Evolutionary conservation across 53 echinoderm and acorn worm species (phyloP).

Genomic region (Hippasteria phrygiana): DNA sequence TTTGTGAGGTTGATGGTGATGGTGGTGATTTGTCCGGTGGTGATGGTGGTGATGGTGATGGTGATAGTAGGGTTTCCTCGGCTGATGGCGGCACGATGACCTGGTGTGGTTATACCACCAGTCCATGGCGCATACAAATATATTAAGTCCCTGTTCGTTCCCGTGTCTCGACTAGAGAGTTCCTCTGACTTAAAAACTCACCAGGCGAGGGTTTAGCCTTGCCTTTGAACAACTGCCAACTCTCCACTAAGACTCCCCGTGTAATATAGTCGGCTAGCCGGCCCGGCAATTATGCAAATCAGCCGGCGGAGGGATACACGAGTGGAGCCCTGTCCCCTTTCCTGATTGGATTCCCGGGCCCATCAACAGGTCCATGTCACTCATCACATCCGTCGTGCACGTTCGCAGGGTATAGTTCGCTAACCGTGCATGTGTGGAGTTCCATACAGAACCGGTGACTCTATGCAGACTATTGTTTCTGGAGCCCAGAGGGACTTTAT

Average conservation of each 20-base stretch:
- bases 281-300: constrained; percentile 45
- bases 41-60: constrained; percentile 43
- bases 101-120: constrained; percentile 73
- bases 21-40: constrained; percentile 50
- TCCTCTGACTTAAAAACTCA: constrained; percentile 11
- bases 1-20: constrained; percentile 53
- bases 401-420: constrained; percentile 23
- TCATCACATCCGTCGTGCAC: constrained; percentile 52
- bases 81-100: constrained; percentile 55
- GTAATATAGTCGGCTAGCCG: constrained; percentile 25
- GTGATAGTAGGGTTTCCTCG: constrained; percentile 45
- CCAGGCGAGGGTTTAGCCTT: constrained; percentile 45
- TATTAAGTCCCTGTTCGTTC: constrained; percentile 52
- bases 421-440: not conserved
- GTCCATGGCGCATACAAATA: constrained; percentile 71
- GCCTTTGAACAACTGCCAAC: constrained; percentile 50
- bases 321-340: constrained; percentile 52
- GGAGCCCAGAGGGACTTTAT: not conserved
- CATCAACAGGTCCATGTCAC: constrained; percentile 43
- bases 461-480: not conserved
- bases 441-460: constrained; percentile 1
- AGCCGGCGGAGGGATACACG: constrained; percentile 64
- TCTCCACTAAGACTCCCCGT: constrained; percentile 4
- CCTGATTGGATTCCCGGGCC: constrained; percentile 63
- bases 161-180: not conserved